Evolutionary conservation across 2,797 vertebrate species (phyloP), one percentile per base, ranked within the genome.

Genomic region (Characodon lateralis): DNA sequence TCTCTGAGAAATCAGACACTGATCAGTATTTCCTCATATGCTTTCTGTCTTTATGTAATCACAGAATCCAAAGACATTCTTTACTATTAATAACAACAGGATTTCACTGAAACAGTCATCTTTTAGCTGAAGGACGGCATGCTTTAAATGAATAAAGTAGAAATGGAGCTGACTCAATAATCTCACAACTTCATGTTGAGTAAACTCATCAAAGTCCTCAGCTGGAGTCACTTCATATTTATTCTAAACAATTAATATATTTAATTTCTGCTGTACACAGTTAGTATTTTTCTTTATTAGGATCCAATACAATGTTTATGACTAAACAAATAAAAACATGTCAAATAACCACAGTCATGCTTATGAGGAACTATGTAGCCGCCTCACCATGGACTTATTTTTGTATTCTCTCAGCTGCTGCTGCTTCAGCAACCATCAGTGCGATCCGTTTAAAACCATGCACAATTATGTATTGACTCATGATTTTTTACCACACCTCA

Each of bases 71-170:
- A 55, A 65, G 61, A 24, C 9, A 22, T 12, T 43, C 3, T 66
- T 68, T 41, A 24, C 66, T 69, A 69, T 46, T 26, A n/a, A 69
- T 13, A 69, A 69, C 35, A 69, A n/a, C 22, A 69, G 24, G 39
- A 68, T 46, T 43, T 68, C 43, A 68, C 2, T 7, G 4, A 43
- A 4, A 14, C 1, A n/a, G 41, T 2, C n/a, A 12, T 9, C 39
- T n/a, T 68, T 43, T 68, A 43, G 41, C 12, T 68, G 12, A 68
- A 46, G 41, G 12, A 26, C 2, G 9, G 26, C 12, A 43, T 4
- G 63, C 55, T 56, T n/a, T 56, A 56, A 24, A 56, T 10, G 10
- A 56, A 56, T 6, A 22, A 24, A 56, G 55, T 24, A 41, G 20
- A 66, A 5, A 35, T 65, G 31, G 31, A 65, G 3, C 18, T 65